Conservation (phyloP, 92 coral and sea anemone species). For the Siderastrea radians region DNA sequence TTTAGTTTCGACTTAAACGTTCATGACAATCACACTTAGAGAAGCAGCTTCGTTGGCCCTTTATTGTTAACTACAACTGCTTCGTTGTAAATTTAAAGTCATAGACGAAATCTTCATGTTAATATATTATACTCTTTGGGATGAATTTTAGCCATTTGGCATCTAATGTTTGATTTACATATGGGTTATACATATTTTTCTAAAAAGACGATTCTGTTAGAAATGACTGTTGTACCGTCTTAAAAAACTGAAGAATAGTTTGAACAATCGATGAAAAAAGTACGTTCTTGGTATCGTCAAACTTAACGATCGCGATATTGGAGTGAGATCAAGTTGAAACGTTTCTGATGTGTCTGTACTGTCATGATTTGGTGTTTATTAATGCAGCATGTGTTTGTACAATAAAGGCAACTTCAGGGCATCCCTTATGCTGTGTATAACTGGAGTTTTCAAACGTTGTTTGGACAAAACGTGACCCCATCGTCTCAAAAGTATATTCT, state of each 20-base stretch:
- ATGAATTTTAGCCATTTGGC: constrained; percentile 2
- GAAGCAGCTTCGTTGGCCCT: neutral
- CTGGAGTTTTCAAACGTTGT: neutral
- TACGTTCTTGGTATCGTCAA: neutral
- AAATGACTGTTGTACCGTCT: neutral
- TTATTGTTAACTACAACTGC: neutral
- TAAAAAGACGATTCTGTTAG: neutral
- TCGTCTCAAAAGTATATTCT: neutral
- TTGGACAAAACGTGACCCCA: neutral
- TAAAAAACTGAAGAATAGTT: neutral
- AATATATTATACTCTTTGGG: neutral
- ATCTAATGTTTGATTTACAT: constrained; percentile 2
- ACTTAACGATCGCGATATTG: neutral
- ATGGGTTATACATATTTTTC: neutral
- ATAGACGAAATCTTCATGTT: neutral
- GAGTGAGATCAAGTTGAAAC: neutral
- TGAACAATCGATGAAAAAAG: neutral
- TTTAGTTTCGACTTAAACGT: neutral
- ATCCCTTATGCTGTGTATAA: neutral
- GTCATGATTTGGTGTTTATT: neutral
- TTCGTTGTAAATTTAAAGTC: neutral
- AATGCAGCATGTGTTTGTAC: neutral
- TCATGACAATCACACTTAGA: neutral
- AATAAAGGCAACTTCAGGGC: neutral
- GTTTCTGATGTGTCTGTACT: neutral